A percentile compares a stretch with the other conserved stretches of the same genome.
Evolutionary conservation across 2,113 vertebrate species (phyloP).

Genomic region (Zapornia atra): DNA sequence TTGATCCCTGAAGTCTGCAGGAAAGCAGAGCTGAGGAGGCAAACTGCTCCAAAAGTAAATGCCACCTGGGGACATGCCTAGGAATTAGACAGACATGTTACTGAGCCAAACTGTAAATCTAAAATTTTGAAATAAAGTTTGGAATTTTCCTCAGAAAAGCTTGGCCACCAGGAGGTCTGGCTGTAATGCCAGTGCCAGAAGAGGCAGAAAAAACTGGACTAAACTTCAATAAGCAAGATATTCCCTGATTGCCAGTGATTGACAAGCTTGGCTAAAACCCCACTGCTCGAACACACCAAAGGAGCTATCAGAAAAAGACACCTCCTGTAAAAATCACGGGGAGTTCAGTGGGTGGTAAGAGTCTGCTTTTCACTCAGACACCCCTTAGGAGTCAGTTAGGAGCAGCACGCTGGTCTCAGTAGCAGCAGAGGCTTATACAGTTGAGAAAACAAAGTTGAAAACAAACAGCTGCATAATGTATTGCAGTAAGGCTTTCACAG

Average conservation of each 20-base stretch:
- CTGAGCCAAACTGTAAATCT: constrained; percentile 53
- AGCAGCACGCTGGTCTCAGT: constrained; percentile 1
- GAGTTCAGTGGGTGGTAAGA: not conserved
- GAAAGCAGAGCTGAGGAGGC: constrained; percentile 34
- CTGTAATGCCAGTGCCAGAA: not conserved
- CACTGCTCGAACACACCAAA: not conserved
- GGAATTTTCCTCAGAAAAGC: constrained; percentile 52
- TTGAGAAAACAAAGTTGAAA: constrained; percentile 70
- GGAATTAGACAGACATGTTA: constrained; percentile 17
- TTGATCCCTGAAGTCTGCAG: constrained; percentile 34
- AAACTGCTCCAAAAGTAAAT: constrained; percentile 49
- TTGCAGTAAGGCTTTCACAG: constrained; percentile 46
- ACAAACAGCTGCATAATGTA: constrained; percentile 61
- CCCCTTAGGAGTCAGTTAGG: not conserved
- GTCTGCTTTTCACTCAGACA: not conserved
- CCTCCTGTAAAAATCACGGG: not conserved
- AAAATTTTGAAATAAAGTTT: constrained; percentile 65
- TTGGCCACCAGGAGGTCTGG: constrained; percentile 23
- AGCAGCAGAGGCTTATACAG: constrained; percentile 45
- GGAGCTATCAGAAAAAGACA: not conserved
- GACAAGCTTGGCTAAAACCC: constrained; percentile 19
- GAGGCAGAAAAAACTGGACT: constrained; percentile 38
- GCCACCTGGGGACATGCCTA: constrained; percentile 45
- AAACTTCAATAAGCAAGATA: constrained; percentile 26
- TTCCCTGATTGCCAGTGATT: not conserved